Base-by-base conservation (phyloP, 37 sponge, comb jelly and placozoan genomes). In the Chondrilla cf. caribensis region DNA sequence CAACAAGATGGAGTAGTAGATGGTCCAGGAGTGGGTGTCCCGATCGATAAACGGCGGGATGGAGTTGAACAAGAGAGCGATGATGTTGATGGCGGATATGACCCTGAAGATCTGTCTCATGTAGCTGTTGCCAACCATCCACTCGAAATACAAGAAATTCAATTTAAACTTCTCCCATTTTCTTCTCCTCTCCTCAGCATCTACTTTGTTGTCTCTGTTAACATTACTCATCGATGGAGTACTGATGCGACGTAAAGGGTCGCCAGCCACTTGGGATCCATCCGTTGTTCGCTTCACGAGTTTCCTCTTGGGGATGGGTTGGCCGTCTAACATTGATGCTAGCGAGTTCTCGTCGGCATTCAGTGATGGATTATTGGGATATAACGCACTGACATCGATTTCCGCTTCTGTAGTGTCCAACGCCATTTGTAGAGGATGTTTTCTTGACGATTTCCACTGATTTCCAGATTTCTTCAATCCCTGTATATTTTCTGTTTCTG, bases 31-130 rank as follows among this genome's bases (percentile, higher is more conserved):
- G 2, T 43, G 33, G 37, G 18, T 70, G 41, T 65, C 47, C 43
- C 0, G 0, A 22, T 22, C 76, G 5, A 39, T 3, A 1, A 38
- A 73, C 2, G 76, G 76, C 0, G 76, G 76, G 0, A 84, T 25
- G 25, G 88, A 83, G 54, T 73, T 73, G 41, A 79, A 79, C 3
- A 68, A 24, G 1, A 88, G 81, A 21, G 88, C 79, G 0, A 88
- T 5, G 22, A 88, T 31, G 51, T 88, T 88, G 0, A 88, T 19
- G 22, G 80, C 39, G 7, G 88, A 79, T 18, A 66, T 35, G 36
- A 88, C 25, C 14, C 88, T 67, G 39, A 88, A 88, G 17, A 88
- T 54, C 79, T 75, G 62, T 2, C 77, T 66, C 51, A 58, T 17
- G 37, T 35, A 29, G 0, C 19, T 17, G 2, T 68, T 77, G 19